Conservation (phyloP, 2,888 invertebrate genomes). For the Agrenia bidenticulata region DNA sequence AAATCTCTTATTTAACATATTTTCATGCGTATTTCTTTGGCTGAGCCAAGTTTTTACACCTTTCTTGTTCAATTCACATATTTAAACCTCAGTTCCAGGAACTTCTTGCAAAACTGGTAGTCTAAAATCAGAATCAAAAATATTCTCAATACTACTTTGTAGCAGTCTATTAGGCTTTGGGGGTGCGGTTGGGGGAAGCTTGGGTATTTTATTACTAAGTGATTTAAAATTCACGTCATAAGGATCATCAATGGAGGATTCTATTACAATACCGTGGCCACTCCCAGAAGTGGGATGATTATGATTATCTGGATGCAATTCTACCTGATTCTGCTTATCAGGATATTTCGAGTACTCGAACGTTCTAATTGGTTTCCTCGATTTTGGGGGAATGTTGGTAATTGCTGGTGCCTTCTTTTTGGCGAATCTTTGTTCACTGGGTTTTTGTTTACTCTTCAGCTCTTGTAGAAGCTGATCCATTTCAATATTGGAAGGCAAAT, state of each 20-base stretch:
- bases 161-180: slow-evolving; percentile 12
- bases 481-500: slow-evolving; percentile 8
- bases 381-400: background rate
- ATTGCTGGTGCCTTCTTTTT: slow-evolving; percentile 21
- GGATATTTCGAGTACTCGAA: slow-evolving; percentile 8
- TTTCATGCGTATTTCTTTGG: too few relatives aligned
- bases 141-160: slow-evolving; percentile 16
- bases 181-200: slow-evolving; percentile 5
- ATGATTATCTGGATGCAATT: background rate
- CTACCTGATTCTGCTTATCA: background rate
- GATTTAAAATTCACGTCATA: too few relatives aligned
- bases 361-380: slow-evolving; percentile 10
- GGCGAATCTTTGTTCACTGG: slow-evolving; percentile 3
- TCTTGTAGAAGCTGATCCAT: slow-evolving; percentile 5
- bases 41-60: too few relatives aligned
- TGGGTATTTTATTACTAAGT: too few relatives aligned
- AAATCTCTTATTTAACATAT: too few relatives aligned
- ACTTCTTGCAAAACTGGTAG: background rate
- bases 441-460: too few relatives aligned
- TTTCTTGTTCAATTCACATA: background rate
- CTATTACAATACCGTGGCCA: background rate
- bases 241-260: background rate
- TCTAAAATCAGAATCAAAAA: background rate
- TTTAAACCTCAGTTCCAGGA: slow-evolving; percentile 23
- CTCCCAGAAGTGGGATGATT: background rate